Conservation (phyloP, 2,113 vertebrate species). For the Etia nguti region DNA sequence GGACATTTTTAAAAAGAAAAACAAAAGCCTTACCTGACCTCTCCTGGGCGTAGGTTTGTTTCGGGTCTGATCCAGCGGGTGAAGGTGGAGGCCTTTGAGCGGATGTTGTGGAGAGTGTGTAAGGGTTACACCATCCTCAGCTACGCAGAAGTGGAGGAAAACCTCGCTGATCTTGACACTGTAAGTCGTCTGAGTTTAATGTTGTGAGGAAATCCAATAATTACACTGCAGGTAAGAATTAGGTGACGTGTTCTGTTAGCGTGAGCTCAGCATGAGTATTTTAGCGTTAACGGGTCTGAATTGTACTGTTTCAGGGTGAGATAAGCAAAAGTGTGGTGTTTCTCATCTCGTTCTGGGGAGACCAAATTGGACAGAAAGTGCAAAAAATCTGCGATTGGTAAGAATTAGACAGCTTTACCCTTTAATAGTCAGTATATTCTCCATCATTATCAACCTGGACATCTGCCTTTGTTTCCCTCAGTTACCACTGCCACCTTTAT, state of each 20-base stretch:
- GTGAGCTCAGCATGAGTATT: background rate
- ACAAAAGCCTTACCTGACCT: background rate
- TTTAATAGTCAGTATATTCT: background rate
- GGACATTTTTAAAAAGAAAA: background rate
- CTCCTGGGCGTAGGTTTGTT: constrained; percentile 76
- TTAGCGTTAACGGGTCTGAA: background rate
- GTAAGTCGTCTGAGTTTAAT: constrained; percentile 70
- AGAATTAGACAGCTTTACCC: constrained; percentile 24
- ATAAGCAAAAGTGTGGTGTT: constrained; percentile 88
- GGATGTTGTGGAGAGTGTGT: constrained; percentile 93
- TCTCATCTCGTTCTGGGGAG: constrained; percentile 95
- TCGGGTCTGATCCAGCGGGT: constrained; percentile 89
- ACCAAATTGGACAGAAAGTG: constrained; percentile 95
- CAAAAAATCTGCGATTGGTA: constrained; percentile 98
- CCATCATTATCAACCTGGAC: background rate
- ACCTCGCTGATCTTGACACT: constrained; percentile 85
- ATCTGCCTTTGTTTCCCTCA: constrained; percentile 37
- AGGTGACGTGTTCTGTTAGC: background rate
- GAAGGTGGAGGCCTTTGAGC: constrained; percentile 93
- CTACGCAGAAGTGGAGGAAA: constrained; percentile 83
- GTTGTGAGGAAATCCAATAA: background rate
- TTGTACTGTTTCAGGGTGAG: constrained; percentile 78
- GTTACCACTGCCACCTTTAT: constrained; percentile 94
- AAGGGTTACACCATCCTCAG: constrained; percentile 95
- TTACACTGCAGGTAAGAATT: background rate